Evolutionary conservation across 2,797 vertebrate species (phyloP), one percentile per base, ranked within the genome.

Genomic region (Catamblyrhynchus diadema): DNA sequence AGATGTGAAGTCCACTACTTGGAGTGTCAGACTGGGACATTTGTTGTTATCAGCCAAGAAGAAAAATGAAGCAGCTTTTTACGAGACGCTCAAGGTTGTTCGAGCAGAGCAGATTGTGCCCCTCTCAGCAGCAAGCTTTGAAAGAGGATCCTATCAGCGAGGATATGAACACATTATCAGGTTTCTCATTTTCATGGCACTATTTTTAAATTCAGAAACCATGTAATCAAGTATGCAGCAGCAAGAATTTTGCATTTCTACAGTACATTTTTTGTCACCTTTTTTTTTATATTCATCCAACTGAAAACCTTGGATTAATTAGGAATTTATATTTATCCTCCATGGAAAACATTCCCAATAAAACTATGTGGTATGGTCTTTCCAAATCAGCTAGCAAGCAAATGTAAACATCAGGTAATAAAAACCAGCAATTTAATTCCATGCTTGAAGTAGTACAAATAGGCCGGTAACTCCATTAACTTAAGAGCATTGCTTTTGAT

Each of bases 151-250:
- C 86, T 99, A 99, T 96, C 99, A 99, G 96, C 98, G 99, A 97
- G 99, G 99, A 98, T 99, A 99, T 8, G 99, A 99, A 88, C 99
- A 99, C 93, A 99, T 99, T 70, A 98, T 99, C 95, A 99, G 99
- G 99, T 99, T 97, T 77, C 85, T 82, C n/a, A 37, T 74, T 96
- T 89, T 53, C 20, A 12, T 95, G 14, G 50, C 17, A 6, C 33
- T 86, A 14, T 57, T 62, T 95, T 78, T 75, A 60, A 81, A 91
- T 30, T 37, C 33, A 86, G n/a, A 82, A 82, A 51, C 71, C 19
- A 33, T 21, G 10, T 50, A 14, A 53, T 32, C 17, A 41, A 19
- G 10, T 69, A 37, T 61, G 14, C 30, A 71, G 51, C 28, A 62
- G 50, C 44, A 83, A 69, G 42, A 83, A 57, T 61, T 81, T 80